phyloP scores from a whole-genome alignment of 2,113 vertebrate genomes.

The Gasterosteus nipponicus region DNA sequence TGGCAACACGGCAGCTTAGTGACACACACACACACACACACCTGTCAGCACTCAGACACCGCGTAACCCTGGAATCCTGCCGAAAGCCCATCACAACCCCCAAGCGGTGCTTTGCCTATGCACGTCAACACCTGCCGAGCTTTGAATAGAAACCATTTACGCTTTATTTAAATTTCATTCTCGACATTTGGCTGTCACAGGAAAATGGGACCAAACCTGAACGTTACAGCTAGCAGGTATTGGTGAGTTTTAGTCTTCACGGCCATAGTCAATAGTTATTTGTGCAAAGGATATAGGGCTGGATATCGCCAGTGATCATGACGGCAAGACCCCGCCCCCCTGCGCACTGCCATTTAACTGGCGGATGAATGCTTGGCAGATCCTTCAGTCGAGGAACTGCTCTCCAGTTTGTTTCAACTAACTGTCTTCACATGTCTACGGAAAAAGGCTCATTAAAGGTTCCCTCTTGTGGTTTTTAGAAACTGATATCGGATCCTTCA shows the following conservation, averaged over 20 bases:
- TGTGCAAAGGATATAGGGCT: conserved; percentile 27
- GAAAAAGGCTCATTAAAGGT: background rate
- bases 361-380: background rate
- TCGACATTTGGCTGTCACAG: conserved; percentile 52
- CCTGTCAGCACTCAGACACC: conserved; percentile 35
- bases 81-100: conserved; percentile 34
- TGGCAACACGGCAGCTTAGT: conserved; percentile 26
- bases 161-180: conserved; percentile 59
- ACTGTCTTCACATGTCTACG: background rate
- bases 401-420: background rate
- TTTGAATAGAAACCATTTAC: conserved; percentile 55
- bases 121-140: conserved; percentile 23
- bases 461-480: background rate
- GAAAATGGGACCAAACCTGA: conserved; percentile 65
- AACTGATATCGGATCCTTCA: background rate
- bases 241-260: conserved; percentile 45
- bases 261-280: conserved; percentile 48
- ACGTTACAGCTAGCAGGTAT: conserved; percentile 3
- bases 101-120: conserved; percentile 66
- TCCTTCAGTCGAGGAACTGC: background rate
- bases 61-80: conserved; percentile 29
- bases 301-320: too few species aligned
- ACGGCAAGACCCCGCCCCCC: too few species aligned
- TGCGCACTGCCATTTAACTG: too few species aligned
- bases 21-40: conserved; percentile 44